A percentile compares a stretch with the other conserved stretches of the same genome.
Evolutionary conservation across 2,113 vertebrate genomes (phyloP).

Genomic region (Corvus hawaiiensis): DNA sequence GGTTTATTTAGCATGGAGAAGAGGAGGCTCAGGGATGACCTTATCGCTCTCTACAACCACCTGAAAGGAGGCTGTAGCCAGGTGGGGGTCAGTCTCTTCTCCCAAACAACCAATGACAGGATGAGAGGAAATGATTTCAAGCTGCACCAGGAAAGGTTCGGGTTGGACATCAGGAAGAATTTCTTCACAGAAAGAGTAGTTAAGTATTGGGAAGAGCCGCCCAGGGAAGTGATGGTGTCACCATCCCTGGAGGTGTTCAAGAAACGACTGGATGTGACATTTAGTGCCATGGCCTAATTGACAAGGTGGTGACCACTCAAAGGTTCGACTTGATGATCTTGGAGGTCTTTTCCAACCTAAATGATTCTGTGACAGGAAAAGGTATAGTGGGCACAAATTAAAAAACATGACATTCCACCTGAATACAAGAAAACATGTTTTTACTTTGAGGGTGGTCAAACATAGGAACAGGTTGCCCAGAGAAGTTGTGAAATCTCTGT

Average conservation of each 20-base stretch:
- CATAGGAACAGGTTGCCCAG: neutral
- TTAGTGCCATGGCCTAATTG: neutral
- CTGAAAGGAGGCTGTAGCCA: neutral
- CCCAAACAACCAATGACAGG: rapidly evolving
- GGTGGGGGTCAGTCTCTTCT: rapidly evolving
- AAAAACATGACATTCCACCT: neutral
- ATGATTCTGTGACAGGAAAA: neutral
- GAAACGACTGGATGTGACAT: neutral
- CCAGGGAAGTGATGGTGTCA: neutral
- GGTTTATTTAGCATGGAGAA: neutral
- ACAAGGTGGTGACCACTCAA: neutral
- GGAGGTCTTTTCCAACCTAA: neutral
- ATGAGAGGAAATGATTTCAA: neutral
- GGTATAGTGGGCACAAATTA: neutral
- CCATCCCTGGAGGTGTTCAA: neutral
- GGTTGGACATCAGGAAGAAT: neutral
- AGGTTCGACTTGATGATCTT: neutral
- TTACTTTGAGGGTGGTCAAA: neutral
- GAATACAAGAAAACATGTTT: neutral
- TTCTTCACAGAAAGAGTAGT: neutral
- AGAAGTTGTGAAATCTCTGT: neutral
- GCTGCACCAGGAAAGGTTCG: neutral
- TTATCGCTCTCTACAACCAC: neutral
- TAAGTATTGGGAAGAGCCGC: neutral
- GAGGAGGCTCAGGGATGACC: neutral